These are phyloP conservation scores for Decapterus maruadsi DNA, from an alignment of 2,797 vertebrate species.

Conservation along the genomic window DNA sequence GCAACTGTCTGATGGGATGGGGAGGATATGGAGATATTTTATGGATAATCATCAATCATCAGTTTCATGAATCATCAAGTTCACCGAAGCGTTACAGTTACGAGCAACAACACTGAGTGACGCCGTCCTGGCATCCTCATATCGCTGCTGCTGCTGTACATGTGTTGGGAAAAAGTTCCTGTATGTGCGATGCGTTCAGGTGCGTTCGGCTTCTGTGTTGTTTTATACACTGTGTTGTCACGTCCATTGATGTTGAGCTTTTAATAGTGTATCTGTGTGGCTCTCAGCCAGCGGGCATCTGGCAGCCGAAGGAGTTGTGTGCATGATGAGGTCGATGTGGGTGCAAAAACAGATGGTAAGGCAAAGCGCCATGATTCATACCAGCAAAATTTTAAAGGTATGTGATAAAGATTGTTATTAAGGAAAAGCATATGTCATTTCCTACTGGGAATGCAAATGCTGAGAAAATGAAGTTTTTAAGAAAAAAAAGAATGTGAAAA, in stretches of 20 bases:
- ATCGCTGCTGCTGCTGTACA: no score
- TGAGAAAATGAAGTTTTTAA: conserved; percentile 21
- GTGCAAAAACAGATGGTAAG: conserved; percentile 69
- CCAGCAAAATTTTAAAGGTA: conserved; percentile 55
- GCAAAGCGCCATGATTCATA: conserved; percentile 44
- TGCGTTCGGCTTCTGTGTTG: neutral
- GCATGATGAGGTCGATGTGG: conserved; percentile 42
- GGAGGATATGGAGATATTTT: conserved; percentile 50
- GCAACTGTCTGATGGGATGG: conserved; percentile 32
- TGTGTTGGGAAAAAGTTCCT: neutral
- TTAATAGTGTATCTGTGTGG: conserved; percentile 35
- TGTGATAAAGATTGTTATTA: conserved; percentile 67
- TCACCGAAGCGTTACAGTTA: conserved; percentile 32
- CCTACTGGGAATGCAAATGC: conserved; percentile 42
- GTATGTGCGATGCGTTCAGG: neutral
- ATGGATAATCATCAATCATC: conserved; percentile 62
- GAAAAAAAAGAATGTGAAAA: conserved; percentile 11
- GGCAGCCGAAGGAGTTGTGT: conserved; percentile 36
- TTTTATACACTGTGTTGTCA: neutral
- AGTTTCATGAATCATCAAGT: conserved; percentile 57
- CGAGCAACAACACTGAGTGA: conserved; percentile 29
- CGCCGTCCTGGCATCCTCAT: conserved; percentile 16
- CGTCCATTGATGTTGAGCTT: conserved; percentile 18
- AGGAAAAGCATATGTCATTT: conserved; percentile 57
- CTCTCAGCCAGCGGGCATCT: conserved; percentile 60